Base-by-base conservation (phyloP, 2,888 invertebrate species). In the Sycophila texana region DNA sequence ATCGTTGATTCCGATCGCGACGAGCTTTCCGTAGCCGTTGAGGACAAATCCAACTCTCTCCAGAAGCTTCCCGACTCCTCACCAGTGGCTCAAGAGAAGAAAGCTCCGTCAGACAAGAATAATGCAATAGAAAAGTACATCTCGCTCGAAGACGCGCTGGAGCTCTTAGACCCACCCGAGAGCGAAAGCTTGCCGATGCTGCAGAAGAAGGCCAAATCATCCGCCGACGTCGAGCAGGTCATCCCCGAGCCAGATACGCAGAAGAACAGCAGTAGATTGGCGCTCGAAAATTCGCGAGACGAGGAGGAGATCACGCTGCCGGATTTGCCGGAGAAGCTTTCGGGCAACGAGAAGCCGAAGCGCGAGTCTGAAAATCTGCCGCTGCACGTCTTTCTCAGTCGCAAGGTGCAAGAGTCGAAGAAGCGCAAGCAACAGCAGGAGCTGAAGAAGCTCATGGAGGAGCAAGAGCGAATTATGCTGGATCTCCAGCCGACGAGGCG, bases 251-350 rank as follows among this genome's bases (percentile, higher is more conserved):
- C 39, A 60, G n/a, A 2, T 7, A 57, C 47, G n/a, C 65, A 55
- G 53, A 80, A 80, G 16, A 60, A 65, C 14, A 65, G 61, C 14
- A 65, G 61, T 14, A 53, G 66, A 74, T 16, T 55, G 39, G 63
- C 72, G 47, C 51, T 20, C 7, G 75, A 78, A 1, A 57, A 75
- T 7, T 73, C 58, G 0, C 67, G 55, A 3, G 55, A 78, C 13
- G 84, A 86, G 0, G 85, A 86, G 2, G 86, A 88, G 20, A 84
- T 85, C 0, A 18, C 18, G n/a, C 63, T 47, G 18, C 63, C 18
- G 68, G 88, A 89, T 0, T 84, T 92, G 26, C 88, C 92, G 1
- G 91, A 91, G 78, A 91, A 91, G 79, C 73, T 91, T 0, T 85
- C 87, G 0, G 85, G 85, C 67, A 89, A 90, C 20, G 87, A 88